Base-by-base conservation (phyloP, 2,797 vertebrate genomes). In the Uromys caudimaculatus region DNA sequence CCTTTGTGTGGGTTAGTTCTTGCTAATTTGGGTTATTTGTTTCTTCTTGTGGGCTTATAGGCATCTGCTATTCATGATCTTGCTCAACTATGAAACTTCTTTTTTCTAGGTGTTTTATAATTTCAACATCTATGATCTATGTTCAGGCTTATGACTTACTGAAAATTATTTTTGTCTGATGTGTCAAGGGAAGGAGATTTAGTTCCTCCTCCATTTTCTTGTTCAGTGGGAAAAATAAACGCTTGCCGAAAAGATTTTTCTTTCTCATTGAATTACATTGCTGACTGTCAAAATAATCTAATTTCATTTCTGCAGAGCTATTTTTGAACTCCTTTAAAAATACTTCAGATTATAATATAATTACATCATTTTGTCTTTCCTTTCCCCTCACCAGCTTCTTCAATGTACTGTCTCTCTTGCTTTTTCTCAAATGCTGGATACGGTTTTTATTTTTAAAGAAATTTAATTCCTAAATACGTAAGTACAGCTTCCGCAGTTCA, bases 21-120 rank as follows among this genome's bases (percentile, higher is more conserved):
- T 85, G 93, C 44, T 83, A 94, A 69, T 44, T 88, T 94, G 41
- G 23, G 52, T 90, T 52, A 88, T 82, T 52, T 83, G 19, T 91
- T 92, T 91, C 54, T 52, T 91, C 35, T 73, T 23, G 21, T 5
- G 47, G 29, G 77, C 62, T 94, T 76, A 88, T 73, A 58, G 71
- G 83, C 5, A 94, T 90, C 90, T 90, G 76, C 24, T 84, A 54
- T 81, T 95, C 50, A 62, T 50, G 50, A 85, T 69, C 35, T 60
- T 91, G 77, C n/a, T 84, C 50, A 94, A 23, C 56, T 67, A 41
- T 79, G 56, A 58, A 8, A 93, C 6, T 73, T 5, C 11, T 89
- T 67, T 87, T 23, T 94, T 97, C 41, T 84, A 75, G 2, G n/a
- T 96, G 47, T 82, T 89, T 95, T 38, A 64, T 87, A 82, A 92